Conservation (phyloP, 2,888 invertebrate species). For the Cephus pygmeus region DNA sequence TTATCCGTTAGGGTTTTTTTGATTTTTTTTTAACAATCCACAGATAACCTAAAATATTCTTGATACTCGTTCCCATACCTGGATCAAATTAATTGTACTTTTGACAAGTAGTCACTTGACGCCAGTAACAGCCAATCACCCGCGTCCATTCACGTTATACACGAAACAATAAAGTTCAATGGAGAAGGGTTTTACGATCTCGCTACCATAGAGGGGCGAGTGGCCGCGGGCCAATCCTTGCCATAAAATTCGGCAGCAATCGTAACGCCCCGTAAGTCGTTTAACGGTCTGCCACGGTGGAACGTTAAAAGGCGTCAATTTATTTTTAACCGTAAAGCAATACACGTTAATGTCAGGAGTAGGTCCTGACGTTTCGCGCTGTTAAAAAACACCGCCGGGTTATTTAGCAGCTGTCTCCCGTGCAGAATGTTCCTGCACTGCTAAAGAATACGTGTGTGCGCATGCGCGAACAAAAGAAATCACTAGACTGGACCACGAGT, state of each 20-base stretch:
- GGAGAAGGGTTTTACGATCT: constrained; percentile 4
- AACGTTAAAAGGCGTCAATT: constrained; percentile 5
- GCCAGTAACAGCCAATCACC: not conserved
- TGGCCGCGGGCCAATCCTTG: constrained; percentile 19
- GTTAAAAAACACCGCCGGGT: not conserved
- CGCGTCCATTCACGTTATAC: not conserved
- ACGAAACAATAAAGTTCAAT: constrained; percentile 11
- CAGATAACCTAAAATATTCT: not conserved
- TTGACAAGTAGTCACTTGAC: not conserved
- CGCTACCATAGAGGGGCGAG: not conserved
- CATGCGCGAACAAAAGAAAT: not conserved
- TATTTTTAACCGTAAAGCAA: constrained; percentile 4
- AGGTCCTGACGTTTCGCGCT: not conserved
- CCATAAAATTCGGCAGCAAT: constrained; percentile 11
- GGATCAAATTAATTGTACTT: not conserved
- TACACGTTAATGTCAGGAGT: not conserved
- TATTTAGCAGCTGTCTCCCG: not conserved
- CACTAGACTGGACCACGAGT: not conserved
- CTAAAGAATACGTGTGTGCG: not conserved
- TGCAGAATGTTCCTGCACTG: not conserved
- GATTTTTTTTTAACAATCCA: not conserved
- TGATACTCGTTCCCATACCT: not conserved
- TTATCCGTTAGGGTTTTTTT: not conserved
- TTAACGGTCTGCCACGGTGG: not conserved
- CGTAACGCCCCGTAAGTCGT: constrained; percentile 10